Conservation (phyloP, 2,113 vertebrate species). For the Halichoeres trimaculatus region DNA sequence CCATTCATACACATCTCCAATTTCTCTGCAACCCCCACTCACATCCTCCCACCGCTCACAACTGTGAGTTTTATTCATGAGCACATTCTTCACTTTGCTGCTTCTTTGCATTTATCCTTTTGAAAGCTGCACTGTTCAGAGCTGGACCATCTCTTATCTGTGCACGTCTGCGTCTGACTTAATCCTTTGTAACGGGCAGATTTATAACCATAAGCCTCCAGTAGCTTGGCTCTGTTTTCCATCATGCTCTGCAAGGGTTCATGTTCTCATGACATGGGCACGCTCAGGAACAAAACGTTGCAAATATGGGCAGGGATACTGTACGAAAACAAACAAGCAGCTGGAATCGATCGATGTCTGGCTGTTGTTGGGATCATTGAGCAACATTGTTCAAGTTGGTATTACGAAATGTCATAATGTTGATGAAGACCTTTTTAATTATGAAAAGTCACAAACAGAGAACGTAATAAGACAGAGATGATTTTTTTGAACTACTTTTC, state of each 20-base stretch:
- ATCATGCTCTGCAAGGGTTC: conserved; percentile 53
- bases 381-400: conserved; percentile 36
- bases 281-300: conserved; percentile 36
- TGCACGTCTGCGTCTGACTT: conserved; percentile 14
- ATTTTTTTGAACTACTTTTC: background rate
- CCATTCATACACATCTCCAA: conserved; percentile 68
- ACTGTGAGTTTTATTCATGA: conserved; percentile 41
- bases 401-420: conserved; percentile 12
- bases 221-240: conserved; percentile 66
- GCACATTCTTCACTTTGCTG: conserved; percentile 44
- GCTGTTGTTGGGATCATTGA: conserved; percentile 49
- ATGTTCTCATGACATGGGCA: conserved; percentile 42
- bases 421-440: background rate
- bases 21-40: conserved; percentile 52
- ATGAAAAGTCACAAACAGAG: background rate
- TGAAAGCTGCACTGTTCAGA: background rate
- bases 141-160: conserved; percentile 41
- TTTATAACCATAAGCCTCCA: conserved; percentile 45
- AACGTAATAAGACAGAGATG: background rate
- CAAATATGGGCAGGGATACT: conserved; percentile 37
- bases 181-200: conserved; percentile 49
- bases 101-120: conserved; percentile 33
- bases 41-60: conserved; percentile 26
- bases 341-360: conserved; percentile 59
- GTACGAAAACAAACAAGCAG: conserved; percentile 60